These are phyloP conservation scores for Xanthia togata DNA, from an alignment of 2,888 invertebrate genomes.

Conservation along the genomic window DNA sequence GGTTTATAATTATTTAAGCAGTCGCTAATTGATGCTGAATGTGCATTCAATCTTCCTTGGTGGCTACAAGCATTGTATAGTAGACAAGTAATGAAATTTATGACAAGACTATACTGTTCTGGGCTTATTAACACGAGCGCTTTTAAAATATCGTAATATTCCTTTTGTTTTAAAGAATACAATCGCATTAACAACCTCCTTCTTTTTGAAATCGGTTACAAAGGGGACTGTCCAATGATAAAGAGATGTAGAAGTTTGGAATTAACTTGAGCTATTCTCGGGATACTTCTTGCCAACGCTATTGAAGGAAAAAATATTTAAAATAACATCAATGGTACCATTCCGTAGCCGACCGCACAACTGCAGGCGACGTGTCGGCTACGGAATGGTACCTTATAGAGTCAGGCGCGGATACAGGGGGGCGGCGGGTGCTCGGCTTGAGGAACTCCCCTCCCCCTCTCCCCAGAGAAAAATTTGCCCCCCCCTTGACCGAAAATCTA, in stretches of 20 bases:
- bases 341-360: too few relatives aligned
- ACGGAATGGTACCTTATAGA: too few relatives aligned
- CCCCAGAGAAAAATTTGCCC: too few relatives aligned
- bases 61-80: too few relatives aligned
- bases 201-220: background rate
- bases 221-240: background rate
- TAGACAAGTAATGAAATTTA: too few relatives aligned
- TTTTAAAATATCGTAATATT: background rate
- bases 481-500: background rate
- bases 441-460: background rate
- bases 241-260: too few relatives aligned
- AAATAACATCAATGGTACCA: too few relatives aligned
- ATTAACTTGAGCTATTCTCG: background rate
- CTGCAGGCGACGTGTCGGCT: too few relatives aligned
- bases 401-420: too few relatives aligned
- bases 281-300: background rate
- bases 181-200: background rate
- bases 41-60: background rate
- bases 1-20: background rate
- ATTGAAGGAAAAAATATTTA: background rate
- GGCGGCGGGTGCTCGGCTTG: background rate
- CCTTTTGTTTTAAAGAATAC: background rate
- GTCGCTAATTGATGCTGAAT: background rate
- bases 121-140: background rate
- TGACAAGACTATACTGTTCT: background rate